These are phyloP conservation scores for Forbesichthys papilliferus DNA, from an alignment of 2,113 vertebrate genomes.

Conservation along the genomic window DNA sequence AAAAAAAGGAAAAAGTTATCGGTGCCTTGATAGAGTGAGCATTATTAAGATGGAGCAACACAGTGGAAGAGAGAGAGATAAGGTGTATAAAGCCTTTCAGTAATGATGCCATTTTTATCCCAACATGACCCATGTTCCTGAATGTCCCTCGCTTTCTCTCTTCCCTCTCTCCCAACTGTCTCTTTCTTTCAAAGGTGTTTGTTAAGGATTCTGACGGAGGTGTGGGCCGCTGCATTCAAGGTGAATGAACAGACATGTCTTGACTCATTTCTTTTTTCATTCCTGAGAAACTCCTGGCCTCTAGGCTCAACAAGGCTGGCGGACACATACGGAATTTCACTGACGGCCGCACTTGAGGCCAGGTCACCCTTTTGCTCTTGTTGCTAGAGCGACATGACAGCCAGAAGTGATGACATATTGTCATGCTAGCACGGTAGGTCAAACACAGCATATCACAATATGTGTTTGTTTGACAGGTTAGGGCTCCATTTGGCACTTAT, in stretches of 20 bases:
- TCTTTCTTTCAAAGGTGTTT: constrained; percentile 19
- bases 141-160: not conserved
- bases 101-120: constrained; percentile 55
- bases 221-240: too few species aligned
- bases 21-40: constrained; percentile 61
- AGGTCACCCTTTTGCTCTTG: constrained; percentile 1
- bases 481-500: not conserved
- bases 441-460: not conserved
- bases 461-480: not conserved
- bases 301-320: not conserved
- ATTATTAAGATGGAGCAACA: constrained; percentile 62
- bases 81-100: constrained; percentile 24
- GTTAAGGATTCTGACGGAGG: not conserved
- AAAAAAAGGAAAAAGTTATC: constrained; percentile 18
- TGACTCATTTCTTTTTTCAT: not conserved
- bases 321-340: not conserved
- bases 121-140: constrained; percentile 11
- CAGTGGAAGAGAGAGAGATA: not conserved
- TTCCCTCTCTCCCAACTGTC: not conserved
- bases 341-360: not conserved
- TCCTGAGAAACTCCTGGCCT: not conserved
- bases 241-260: constrained; percentile 13
- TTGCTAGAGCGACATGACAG: not conserved
- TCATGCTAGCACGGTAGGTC: not conserved
- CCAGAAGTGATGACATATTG: not conserved